A percentile compares a stretch with the other conserved stretches of the same genome.
Evolutionary conservation across 2,797 vertebrate genomes (phyloP).

Genomic region (Sebastes nivosus): DNA sequence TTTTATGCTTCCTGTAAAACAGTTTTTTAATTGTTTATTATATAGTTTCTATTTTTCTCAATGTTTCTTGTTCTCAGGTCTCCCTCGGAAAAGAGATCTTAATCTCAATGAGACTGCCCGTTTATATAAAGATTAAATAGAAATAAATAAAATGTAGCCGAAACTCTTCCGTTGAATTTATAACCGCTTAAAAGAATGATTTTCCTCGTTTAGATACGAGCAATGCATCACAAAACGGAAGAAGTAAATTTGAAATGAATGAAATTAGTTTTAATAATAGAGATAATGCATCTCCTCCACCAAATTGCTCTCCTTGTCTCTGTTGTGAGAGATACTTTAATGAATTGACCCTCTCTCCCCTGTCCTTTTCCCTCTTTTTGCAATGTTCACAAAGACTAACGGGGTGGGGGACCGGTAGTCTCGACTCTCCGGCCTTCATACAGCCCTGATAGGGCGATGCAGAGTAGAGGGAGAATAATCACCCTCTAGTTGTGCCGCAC

Average conservation of each 20-base stretch:
- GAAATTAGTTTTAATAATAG: not conserved
- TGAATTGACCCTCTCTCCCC: not conserved
- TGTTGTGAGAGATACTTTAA: not conserved
- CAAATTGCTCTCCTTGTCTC: not conserved
- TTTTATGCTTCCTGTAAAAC: not conserved
- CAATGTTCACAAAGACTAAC: slow-evolving; percentile 9
- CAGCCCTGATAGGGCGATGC: slow-evolving; percentile 21
- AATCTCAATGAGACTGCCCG: not conserved
- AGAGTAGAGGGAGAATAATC: slow-evolving; percentile 52
- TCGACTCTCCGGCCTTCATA: slow-evolving; percentile 13
- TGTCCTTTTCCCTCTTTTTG: not conserved
- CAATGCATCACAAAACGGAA: not conserved
- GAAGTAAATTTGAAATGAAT: not conserved
- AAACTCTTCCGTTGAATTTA: not conserved
- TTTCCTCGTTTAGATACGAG: not conserved
- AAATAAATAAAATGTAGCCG: not conserved
- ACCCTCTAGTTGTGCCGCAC: slow-evolving; percentile 36
- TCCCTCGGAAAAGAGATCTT: not conserved
- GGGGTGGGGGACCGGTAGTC: slow-evolving; percentile 1
- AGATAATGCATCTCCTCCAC: not conserved
- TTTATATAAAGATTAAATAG: not conserved
- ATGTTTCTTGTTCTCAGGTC: not conserved
- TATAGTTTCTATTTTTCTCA: not conserved
- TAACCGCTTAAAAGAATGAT: not conserved
- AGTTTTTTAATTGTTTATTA: not conserved